Percentiles rank a stretch among this genome's conserved stretches.
Conservation (phyloP, 2,888 invertebrate genomes). For the Germaria angustata region DNA sequence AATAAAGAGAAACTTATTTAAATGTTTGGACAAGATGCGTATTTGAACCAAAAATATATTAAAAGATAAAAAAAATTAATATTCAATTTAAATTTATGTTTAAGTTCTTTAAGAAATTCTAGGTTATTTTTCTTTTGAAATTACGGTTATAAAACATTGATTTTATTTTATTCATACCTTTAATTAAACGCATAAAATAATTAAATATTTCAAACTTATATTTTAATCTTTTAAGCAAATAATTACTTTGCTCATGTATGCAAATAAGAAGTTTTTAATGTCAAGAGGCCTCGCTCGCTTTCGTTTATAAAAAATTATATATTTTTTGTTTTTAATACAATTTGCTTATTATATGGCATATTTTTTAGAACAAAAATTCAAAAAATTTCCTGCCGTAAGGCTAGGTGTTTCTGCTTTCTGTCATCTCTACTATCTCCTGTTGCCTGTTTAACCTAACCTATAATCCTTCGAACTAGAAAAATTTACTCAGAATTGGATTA, state of each 20-base stretch:
- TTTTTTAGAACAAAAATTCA: too few species aligned
- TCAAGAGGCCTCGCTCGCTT: too few species aligned
- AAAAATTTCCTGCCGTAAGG: too few species aligned
- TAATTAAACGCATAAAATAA: slow-evolving; percentile 27
- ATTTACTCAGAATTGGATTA: too few species aligned
- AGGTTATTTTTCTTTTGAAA: slow-evolving; percentile 9
- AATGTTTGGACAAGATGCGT: slow-evolving; percentile 75
- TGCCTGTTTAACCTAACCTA: too few species aligned
- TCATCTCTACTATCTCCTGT: too few species aligned
- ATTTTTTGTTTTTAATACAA: neutral
- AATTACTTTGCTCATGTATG: neutral
- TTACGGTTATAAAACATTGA: slow-evolving; percentile 16
- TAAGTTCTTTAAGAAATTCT: slow-evolving; percentile 33
- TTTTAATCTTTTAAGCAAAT: neutral
- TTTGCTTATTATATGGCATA: too few species aligned
- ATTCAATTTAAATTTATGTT: slow-evolving; percentile 38
- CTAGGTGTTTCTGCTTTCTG: too few species aligned
- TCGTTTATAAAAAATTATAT: too few species aligned
- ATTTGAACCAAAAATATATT: slow-evolving; percentile 55
- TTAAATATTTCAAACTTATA: slow-evolving; percentile 1
- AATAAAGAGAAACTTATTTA: slow-evolving; percentile 74
- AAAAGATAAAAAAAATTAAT: slow-evolving; percentile 41
- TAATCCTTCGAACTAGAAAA: too few species aligned
- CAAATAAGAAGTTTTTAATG: neutral
- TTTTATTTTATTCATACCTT: slow-evolving; percentile 33